Evolutionary conservation across 2,797 vertebrate species (phyloP).

Genomic region (Hylomyscus alleni): DNA sequence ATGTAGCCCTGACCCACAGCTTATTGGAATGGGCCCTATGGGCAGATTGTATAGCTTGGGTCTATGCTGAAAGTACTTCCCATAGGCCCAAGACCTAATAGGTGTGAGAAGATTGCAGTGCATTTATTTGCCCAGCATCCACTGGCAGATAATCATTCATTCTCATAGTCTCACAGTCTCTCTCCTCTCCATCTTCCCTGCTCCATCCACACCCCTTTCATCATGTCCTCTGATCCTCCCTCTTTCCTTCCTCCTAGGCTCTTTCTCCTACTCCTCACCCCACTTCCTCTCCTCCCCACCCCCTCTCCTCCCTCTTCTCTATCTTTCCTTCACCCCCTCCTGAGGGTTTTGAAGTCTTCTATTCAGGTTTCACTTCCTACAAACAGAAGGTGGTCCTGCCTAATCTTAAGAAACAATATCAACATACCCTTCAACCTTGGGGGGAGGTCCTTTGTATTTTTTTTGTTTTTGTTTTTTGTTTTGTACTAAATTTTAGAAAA

Average conservation of each 20-base stretch:
- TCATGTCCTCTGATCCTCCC: background rate
- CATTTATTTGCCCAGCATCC: slow-evolving; percentile 58
- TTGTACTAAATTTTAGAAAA: slow-evolving; percentile 56
- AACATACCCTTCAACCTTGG: slow-evolving; percentile 20
- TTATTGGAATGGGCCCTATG: background rate
- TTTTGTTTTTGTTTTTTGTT: background rate
- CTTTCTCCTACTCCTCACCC: background rate
- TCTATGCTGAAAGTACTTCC: background rate
- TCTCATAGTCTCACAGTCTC: background rate
- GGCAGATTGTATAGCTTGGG: background rate
- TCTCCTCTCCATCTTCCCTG: background rate
- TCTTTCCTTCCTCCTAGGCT: background rate
- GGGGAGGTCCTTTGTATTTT: background rate
- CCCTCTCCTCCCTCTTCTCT: background rate
- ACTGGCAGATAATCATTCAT: slow-evolving; percentile 23
- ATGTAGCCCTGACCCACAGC: background rate
- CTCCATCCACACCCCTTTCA: background rate
- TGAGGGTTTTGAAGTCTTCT: slow-evolving; percentile 69
- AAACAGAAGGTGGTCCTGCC: slow-evolving; percentile 61
- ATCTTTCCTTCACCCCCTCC: background rate
- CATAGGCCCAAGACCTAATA: background rate
- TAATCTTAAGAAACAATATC: slow-evolving; percentile 72
- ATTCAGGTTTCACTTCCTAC: slow-evolving; percentile 76
- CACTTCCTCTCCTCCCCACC: background rate
- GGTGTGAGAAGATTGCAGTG: slow-evolving; percentile 40